Percentiles rank a stretch among this genome's conserved stretches.
Conservation (phyloP, 2,797 vertebrate genomes). For the Tarsius wallacei region DNA sequence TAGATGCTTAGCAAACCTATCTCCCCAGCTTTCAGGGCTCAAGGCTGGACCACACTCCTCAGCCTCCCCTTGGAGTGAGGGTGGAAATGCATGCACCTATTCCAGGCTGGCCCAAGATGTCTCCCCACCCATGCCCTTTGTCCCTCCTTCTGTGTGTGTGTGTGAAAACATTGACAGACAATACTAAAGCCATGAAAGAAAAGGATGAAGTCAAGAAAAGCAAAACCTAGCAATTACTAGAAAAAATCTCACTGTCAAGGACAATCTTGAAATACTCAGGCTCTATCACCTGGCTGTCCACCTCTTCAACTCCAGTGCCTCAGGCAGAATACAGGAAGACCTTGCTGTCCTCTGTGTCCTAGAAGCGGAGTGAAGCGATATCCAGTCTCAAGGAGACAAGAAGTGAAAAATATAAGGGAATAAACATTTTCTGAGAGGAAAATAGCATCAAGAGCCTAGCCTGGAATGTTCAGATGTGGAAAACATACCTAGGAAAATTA, state of each 20-base stretch:
- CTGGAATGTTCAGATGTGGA: neutral
- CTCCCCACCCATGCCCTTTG: too few relatives aligned
- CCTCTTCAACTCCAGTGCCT: neutral
- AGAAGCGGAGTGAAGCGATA: neutral
- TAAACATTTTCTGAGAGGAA: slow-evolving; percentile 39
- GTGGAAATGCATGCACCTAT: neutral
- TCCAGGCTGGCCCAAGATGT: neutral
- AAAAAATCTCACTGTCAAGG: neutral
- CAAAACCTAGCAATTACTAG: neutral
- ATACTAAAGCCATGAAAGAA: neutral
- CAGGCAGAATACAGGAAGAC: neutral
- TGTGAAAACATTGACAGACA: neutral
- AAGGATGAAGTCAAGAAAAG: neutral
- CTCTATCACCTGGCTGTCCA: neutral
- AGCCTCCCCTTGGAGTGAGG: neutral
- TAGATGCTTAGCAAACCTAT: neutral
- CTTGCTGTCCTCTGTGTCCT: neutral
- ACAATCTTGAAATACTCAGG: neutral
- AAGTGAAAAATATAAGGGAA: slow-evolving; percentile 27
- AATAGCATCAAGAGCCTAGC: neutral
- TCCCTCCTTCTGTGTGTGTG: neutral
- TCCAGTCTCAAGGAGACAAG: neutral
- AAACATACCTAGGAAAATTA: neutral
- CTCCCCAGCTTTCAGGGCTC: neutral
- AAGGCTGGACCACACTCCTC: neutral